These are phyloP conservation scores for Drosophila paulistorum DNA, from an alignment of 1,140 invertebrate species.

Conservation along the genomic window DNA sequence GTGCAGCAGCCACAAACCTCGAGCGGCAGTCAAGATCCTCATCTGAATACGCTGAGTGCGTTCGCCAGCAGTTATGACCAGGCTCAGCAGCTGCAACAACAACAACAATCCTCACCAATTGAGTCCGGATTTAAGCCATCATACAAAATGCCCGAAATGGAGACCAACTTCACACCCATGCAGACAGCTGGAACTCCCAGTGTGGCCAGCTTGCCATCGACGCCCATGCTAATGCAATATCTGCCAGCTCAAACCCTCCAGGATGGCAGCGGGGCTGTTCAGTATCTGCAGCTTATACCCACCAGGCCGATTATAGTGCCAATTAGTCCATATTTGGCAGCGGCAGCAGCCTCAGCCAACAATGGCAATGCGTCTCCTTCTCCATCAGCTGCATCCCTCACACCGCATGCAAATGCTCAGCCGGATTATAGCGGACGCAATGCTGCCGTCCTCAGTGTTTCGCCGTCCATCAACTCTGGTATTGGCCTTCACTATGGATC, in stretches of 20 bases:
- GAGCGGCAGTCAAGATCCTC: slow-evolving; percentile 51
- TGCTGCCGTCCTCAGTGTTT: slow-evolving; percentile 37
- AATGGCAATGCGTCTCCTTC: background rate
- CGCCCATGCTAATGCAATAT: slow-evolving; percentile 86
- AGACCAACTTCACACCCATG: slow-evolving; percentile 78
- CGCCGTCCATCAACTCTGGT: slow-evolving; percentile 50
- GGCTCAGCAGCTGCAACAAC: slow-evolving; percentile 20
- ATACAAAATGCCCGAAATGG: slow-evolving; percentile 77
- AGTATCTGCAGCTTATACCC: slow-evolving; percentile 79
- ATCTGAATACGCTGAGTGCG: slow-evolving; percentile 71
- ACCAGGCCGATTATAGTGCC: slow-evolving; percentile 80
- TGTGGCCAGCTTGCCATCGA: slow-evolving; percentile 73
- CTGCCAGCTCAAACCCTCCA: slow-evolving; percentile 66
- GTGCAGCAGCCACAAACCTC: slow-evolving; percentile 28
- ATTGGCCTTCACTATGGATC: slow-evolving; percentile 45
- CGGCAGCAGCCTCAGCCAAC: slow-evolving; percentile 13
- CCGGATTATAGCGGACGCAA: slow-evolving; percentile 48
- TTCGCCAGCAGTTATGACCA: slow-evolving; percentile 70
- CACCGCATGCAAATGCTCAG: slow-evolving; percentile 14
- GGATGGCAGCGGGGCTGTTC: slow-evolving; percentile 64
- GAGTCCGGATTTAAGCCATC: slow-evolving; percentile 69
- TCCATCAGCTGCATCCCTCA: slow-evolving; percentile 7
- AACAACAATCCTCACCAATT: slow-evolving; percentile 1
- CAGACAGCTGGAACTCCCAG: slow-evolving; percentile 43
- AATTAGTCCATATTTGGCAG: slow-evolving; percentile 67